Evolutionary conservation across 2,888 invertebrate species (phyloP).

Genomic region (Beris morrisii): DNA sequence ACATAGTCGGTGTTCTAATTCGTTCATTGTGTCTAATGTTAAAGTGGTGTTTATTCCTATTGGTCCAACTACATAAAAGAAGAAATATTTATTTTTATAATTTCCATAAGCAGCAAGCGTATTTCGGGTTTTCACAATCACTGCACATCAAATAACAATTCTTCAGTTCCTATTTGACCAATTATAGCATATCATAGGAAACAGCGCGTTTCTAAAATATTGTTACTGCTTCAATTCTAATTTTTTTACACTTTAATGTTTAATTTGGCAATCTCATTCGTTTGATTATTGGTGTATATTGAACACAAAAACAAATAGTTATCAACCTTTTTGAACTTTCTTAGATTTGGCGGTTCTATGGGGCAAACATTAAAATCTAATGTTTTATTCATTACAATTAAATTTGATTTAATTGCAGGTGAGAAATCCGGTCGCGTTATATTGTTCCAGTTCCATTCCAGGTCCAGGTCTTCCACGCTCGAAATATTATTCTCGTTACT

Average conservation of each 20-base stretch:
- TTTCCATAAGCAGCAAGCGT: too few species aligned
- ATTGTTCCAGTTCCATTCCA: slow-evolving; percentile 33
- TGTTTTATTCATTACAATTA: slow-evolving; percentile 37
- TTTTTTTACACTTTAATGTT: too few species aligned
- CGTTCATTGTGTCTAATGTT: slow-evolving; percentile 63
- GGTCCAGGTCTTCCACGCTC: slow-evolving; percentile 28
- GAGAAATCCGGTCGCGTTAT: slow-evolving; percentile 31
- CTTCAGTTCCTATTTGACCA: too few species aligned
- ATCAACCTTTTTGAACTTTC: slow-evolving; percentile 54
- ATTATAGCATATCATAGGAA: too few species aligned
- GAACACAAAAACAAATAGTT: not conserved
- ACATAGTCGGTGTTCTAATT: slow-evolving; percentile 66
- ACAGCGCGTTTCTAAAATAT: too few species aligned
- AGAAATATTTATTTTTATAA: not conserved
- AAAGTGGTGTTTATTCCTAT: slow-evolving; percentile 65
- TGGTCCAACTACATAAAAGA: slow-evolving; percentile 63
- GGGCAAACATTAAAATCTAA: slow-evolving; percentile 57
- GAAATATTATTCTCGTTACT: slow-evolving; percentile 14
- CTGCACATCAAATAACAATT: too few species aligned
- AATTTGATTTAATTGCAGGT: slow-evolving; percentile 19
- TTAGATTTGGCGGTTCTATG: slow-evolving; percentile 65
- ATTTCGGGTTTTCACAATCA: too few species aligned
- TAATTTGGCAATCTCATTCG: too few species aligned
- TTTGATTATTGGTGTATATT: not conserved
- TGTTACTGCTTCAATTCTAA: too few species aligned